Evolutionary conservation across 2,888 invertebrate species (phyloP).

Genomic region (Cataglyphis livida): DNA sequence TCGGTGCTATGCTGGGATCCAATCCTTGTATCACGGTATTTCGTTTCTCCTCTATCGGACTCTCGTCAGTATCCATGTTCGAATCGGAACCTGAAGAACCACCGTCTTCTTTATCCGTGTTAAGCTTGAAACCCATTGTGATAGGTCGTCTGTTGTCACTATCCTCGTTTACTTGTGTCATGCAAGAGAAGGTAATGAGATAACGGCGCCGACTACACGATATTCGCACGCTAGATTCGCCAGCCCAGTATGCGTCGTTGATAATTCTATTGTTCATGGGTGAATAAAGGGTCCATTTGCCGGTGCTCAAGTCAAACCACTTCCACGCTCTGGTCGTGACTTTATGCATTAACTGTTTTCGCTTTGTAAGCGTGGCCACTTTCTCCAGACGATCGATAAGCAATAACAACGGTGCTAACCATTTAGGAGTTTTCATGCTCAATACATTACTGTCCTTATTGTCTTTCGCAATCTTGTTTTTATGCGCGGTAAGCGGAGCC

Average conservation of each 20-base stretch:
- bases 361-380: constrained; percentile 89
- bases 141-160: constrained; percentile 93
- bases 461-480: constrained; percentile 70
- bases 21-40: constrained; percentile 82
- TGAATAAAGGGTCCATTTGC: constrained; percentile 92
- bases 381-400: constrained; percentile 93
- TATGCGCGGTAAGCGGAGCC: constrained; percentile 79
- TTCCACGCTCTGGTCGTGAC: constrained; percentile 89
- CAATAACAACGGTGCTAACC: constrained; percentile 91
- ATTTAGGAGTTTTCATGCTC: constrained; percentile 88
- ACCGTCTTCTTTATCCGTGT: constrained; percentile 74
- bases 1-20: constrained; percentile 81
- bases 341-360: constrained; percentile 89
- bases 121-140: constrained; percentile 87
- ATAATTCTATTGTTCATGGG: constrained; percentile 91
- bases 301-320: constrained; percentile 94
- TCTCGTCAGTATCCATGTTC: constrained; percentile 84
- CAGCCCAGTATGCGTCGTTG: constrained; percentile 92
- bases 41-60: constrained; percentile 79
- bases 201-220: constrained; percentile 91
- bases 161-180: constrained; percentile 94
- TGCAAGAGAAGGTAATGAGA: constrained; percentile 91
- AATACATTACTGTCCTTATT: constrained; percentile 74
- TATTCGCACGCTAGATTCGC: constrained; percentile 90
- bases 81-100: constrained; percentile 77